Percentiles rank a stretch among this genome's conserved stretches.
phyloP scores from a whole-genome alignment of 2,113 vertebrate genomes.

The Motacilla alba region DNA sequence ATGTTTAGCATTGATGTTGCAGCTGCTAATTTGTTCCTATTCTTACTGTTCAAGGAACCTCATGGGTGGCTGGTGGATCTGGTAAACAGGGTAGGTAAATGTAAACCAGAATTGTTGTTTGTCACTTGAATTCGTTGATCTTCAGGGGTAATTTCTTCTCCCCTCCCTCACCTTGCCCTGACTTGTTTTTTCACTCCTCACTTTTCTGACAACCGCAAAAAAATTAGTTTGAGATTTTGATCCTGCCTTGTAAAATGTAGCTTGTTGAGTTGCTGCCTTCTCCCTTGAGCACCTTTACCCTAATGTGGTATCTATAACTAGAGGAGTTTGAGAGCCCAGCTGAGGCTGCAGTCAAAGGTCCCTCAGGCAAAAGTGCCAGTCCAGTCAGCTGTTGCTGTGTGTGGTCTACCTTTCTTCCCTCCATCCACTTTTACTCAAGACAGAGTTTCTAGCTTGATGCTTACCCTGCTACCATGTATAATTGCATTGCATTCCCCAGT shows the following conservation, averaged over 20 bases:
- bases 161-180: rapidly evolving
- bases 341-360: neutral
- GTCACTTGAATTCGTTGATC: neutral
- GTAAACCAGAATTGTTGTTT: neutral
- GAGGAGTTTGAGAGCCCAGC: neutral
- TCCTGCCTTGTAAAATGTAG: neutral
- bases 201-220: neutral
- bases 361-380: neutral
- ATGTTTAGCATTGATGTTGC: neutral
- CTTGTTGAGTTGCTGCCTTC: neutral
- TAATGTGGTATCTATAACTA: rapidly evolving
- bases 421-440: neutral
- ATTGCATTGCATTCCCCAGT: neutral
- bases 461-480: neutral
- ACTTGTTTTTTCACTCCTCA: neutral
- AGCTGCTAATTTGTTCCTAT: slow-evolving; percentile 22
- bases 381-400: neutral
- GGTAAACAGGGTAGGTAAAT: slow-evolving; percentile 89
- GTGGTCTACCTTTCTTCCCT: neutral
- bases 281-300: neutral
- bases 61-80: slow-evolving; percentile 99
- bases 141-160: neutral
- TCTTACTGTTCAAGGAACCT: slow-evolving; percentile 86
- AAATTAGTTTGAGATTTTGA: neutral
- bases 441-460: neutral